These are phyloP conservation scores for Yponomeuta cagnagella DNA, from an alignment of 2,888 invertebrate species.

Conservation along the genomic window DNA sequence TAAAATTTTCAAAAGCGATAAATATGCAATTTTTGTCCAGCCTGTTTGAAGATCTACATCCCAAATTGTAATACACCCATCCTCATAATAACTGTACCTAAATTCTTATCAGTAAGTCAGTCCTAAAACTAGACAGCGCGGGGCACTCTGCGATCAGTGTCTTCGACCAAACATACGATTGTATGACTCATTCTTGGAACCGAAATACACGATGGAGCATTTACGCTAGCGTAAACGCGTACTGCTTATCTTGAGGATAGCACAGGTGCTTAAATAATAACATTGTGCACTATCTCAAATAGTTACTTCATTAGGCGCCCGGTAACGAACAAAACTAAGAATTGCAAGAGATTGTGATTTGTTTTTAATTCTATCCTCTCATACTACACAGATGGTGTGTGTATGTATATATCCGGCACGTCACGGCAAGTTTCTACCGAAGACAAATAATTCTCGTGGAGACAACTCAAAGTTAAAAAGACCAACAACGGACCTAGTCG, in stretches of 20 bases:
- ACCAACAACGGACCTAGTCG: too few relatives aligned
- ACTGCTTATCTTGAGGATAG: neutral
- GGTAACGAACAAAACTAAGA: neutral
- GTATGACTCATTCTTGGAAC: neutral
- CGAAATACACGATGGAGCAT: neutral
- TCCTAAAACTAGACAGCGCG: conserved; percentile 34
- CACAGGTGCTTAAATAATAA: neutral
- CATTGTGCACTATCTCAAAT: neutral
- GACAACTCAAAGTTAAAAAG: too few relatives aligned
- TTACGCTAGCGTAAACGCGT: conserved; percentile 11
- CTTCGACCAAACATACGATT: neutral
- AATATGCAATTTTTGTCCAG: conserved; percentile 4
- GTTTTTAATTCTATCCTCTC: too few relatives aligned
- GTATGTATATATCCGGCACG: too few relatives aligned
- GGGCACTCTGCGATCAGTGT: neutral
- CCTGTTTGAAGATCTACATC: conserved; percentile 6
- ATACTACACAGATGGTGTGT: too few relatives aligned
- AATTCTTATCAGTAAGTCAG: conserved; percentile 44
- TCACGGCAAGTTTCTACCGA: too few relatives aligned
- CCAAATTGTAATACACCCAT: conserved; percentile 27
- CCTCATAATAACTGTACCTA: conserved; percentile 33
- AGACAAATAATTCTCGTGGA: too few relatives aligned
- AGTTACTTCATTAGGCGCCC: neutral
- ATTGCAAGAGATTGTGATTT: neutral
- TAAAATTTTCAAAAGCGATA: conserved; percentile 11